Evolutionary conservation across 2,797 vertebrate species (phyloP), one percentile per base, ranked within the genome.

Genomic region (Mormyrus hasselquistii): DNA sequence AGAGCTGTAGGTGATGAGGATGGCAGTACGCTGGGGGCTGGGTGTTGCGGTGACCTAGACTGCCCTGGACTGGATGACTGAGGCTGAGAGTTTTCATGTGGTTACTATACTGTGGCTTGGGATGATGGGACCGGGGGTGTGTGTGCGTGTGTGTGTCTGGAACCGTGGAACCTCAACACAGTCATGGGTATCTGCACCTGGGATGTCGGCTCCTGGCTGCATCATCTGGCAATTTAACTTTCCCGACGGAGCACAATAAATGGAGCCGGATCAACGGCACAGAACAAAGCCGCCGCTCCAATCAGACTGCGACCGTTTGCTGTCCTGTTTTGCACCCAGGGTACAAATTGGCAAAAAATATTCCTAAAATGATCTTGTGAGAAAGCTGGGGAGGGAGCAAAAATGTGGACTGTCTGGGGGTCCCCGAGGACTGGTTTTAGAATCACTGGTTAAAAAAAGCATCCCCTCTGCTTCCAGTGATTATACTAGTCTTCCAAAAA

Each of bases 141-240:
- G 87, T 87, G 87, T 92, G 94, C 92, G 94, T 44, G 50, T 34
- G 29, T 3, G 50, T 38, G 8, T 87, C 34, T 65, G 82, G 16
- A 12, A 12, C 82, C 2, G 16, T 62, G 57, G 55, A 44, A 34
- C 14, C 8, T 22, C 44, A 91, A 92, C 91, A 89, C 89, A 4
- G 19, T 38, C 86, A 65, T 62, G n/a, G 41, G 7, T 49, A 53
- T n/a, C 19, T 22, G 85, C 25, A 38, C 25, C 52, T 59, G 86
- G 29, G 55, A 25, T 59, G 34, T 19, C 3, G 29, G 50, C 86
- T 87, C 3, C n/a, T 25, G 55, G n/a, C 57, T 22, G 57, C 6
- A 41, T 22, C 19, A 49, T 69, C 62, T 62, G 38, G 34, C 22
- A 6, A 25, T 7, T 29, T 29, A 52, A 88, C 38, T 29, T 44